Evolutionary conservation across 30 jellyfish, hydroid and myxozoan species (phyloP).

Genomic region (Aurelia sp.): DNA sequence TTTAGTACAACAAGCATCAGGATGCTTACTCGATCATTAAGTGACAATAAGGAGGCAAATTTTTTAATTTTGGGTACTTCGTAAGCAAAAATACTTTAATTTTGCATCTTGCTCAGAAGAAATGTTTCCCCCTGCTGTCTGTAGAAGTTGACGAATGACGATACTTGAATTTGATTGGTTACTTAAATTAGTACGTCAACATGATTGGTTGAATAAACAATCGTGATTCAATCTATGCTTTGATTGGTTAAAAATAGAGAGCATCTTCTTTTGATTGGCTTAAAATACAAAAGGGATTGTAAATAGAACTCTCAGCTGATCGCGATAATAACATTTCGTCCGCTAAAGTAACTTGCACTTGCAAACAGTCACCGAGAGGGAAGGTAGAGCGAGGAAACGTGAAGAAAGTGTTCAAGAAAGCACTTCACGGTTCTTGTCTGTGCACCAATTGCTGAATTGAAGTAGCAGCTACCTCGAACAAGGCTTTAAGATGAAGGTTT

Average conservation of each 20-base stretch:
- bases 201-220: slow-evolving; percentile 10
- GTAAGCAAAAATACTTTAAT: too few species aligned
- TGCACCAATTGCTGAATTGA: background rate
- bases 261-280: slow-evolving; percentile 19
- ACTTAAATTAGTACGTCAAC: background rate
- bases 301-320: slow-evolving; percentile 43
- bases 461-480: background rate
- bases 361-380: background rate
- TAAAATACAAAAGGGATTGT: background rate
- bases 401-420: background rate
- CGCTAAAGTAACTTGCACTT: background rate
- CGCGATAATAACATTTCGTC: background rate
- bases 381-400: background rate
- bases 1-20: background rate
- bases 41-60: too few species aligned
- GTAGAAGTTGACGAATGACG: too few species aligned
- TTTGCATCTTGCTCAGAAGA: too few species aligned
- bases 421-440: background rate
- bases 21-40: too few species aligned
- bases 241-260: background rate
- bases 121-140: too few species aligned
- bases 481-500: slow-evolving; percentile 59
- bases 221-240: background rate
- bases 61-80: too few species aligned
- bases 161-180: slow-evolving; percentile 10